A percentile compares a stretch with the other conserved stretches of the same genome.
Evolutionary conservation across 2,113 vertebrate genomes (phyloP).

Genomic region (Calidris pugnax): DNA sequence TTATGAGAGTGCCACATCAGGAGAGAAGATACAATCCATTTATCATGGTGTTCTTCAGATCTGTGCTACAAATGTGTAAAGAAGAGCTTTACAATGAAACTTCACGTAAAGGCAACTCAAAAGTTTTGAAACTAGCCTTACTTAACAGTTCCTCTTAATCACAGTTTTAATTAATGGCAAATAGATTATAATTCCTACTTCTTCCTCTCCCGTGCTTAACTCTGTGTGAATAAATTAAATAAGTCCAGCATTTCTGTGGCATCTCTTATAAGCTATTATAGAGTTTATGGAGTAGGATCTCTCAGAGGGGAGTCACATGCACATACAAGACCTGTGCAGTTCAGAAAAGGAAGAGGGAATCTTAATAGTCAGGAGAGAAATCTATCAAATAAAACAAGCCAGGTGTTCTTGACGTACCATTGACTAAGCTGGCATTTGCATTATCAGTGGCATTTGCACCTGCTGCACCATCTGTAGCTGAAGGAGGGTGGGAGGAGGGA

Average conservation of each 20-base stretch:
- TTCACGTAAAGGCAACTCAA: not conserved
- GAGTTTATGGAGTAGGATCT: conserved; percentile 11
- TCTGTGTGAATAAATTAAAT: not conserved
- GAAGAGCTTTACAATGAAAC: not conserved
- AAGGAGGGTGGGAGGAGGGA: conserved; percentile 92
- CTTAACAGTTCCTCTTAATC: not conserved
- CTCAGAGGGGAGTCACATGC: conserved; percentile 74
- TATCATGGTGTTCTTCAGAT: not conserved
- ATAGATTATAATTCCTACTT: not conserved
- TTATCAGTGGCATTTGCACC: conserved; percentile 92
- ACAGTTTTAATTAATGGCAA: not conserved
- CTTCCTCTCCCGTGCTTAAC: not conserved
- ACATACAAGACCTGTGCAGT: conserved; percentile 64
- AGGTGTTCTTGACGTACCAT: conserved; percentile 93
- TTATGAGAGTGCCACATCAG: conserved; percentile 56
- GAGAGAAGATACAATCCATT: not conserved
- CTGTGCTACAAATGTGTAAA: not conserved
- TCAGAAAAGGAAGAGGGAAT: conserved; percentile 56
- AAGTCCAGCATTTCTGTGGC: not conserved
- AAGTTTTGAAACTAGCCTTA: not conserved
- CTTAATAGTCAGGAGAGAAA: conserved; percentile 65
- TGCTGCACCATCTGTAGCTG: conserved; percentile 94
- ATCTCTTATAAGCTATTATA: conserved; percentile 43
- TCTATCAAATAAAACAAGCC: conserved; percentile 72
- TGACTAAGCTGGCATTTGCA: conserved; percentile 94